phyloP scores from a whole-genome alignment of 2,888 invertebrate genomes.

The Trichogramma dendrolimi region DNA sequence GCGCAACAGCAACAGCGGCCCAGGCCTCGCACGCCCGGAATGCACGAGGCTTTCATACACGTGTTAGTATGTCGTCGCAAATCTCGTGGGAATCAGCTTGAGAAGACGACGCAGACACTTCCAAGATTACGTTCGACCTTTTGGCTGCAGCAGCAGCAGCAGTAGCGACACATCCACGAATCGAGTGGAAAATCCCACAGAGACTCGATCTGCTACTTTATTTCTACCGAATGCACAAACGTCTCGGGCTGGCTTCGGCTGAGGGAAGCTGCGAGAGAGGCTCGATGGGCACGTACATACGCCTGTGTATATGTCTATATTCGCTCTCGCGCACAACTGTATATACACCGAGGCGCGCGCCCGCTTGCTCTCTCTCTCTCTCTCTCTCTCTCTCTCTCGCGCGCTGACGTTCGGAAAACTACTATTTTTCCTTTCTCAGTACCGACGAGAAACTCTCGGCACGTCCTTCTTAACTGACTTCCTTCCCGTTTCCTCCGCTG shows the following conservation, averaged over 20 bases:
- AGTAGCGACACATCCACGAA: slow-evolving; percentile 29
- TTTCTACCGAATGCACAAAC: slow-evolving; percentile 38
- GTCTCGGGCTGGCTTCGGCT: slow-evolving; percentile 4
- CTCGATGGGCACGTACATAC: slow-evolving; percentile 23
- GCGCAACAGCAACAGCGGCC: background rate
- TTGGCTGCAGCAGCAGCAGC: slow-evolving; percentile 12
- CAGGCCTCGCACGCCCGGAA: slow-evolving; percentile 6
- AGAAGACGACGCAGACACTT: slow-evolving; percentile 42
- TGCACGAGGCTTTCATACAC: slow-evolving; percentile 13
- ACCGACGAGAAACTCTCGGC: slow-evolving; percentile 14
- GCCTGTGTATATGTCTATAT: slow-evolving; percentile 5
- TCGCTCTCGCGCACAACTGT: background rate
- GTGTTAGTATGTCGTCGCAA: slow-evolving; percentile 17
- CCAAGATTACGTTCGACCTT: slow-evolving; percentile 45
- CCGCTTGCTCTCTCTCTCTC: no score
- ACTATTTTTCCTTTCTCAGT: slow-evolving; percentile 21
- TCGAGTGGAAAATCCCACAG: slow-evolving; percentile 40
- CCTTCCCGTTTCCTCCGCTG: slow-evolving; percentile 3
- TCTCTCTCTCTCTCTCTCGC: no score
- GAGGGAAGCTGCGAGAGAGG: background rate
- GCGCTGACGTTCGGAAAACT: slow-evolving; percentile 19
- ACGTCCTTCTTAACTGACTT: slow-evolving; percentile 20
- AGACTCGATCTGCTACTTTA: slow-evolving; percentile 39
- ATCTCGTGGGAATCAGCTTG: slow-evolving; percentile 36
- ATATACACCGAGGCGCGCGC: background rate